These are phyloP conservation scores for Simalia tracyae DNA, from an alignment of 2,797 vertebrate species.

Conservation along the genomic window DNA sequence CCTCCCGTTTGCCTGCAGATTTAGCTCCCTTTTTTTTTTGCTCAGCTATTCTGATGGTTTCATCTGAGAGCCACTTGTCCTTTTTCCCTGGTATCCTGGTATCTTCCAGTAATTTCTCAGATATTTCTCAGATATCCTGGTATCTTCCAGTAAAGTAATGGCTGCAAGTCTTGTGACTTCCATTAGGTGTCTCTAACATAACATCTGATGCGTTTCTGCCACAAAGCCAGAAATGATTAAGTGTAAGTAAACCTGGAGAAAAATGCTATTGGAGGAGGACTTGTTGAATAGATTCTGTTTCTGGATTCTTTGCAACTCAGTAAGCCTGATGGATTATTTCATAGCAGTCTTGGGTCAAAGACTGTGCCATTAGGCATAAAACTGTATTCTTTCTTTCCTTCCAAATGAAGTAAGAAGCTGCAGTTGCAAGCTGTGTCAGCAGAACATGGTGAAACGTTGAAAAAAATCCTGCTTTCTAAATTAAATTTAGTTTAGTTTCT, in stretches of 20 bases:
- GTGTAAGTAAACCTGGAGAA: slow-evolving; percentile 35
- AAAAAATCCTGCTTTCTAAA: slow-evolving; percentile 40
- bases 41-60: too few relatives aligned
- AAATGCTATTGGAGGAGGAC: slow-evolving; percentile 20
- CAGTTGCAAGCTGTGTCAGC: slow-evolving; percentile 21
- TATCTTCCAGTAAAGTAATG: background rate
- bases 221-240: slow-evolving; percentile 47
- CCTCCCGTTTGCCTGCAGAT: too few relatives aligned
- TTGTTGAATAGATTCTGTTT: background rate
- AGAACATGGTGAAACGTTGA: slow-evolving; percentile 27
- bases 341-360: slow-evolving; percentile 12
- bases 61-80: too few relatives aligned
- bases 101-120: too few relatives aligned
- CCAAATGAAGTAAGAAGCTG: slow-evolving; percentile 14
- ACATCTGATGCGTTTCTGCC: slow-evolving; percentile 25
- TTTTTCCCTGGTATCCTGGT: too few relatives aligned
- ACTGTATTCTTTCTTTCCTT: slow-evolving; percentile 16
- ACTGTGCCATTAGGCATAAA: slow-evolving; percentile 20
- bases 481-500: background rate
- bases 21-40: too few relatives aligned
- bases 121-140: too few relatives aligned
- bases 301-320: background rate
- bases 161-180: slow-evolving; percentile 15
- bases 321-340: background rate
- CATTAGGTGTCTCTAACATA: slow-evolving; percentile 72